These are phyloP conservation scores for human (Homo sapiens) DNA, from an alignment of 2,113 vertebrate species.

Conservation along the genomic window GRCh38 chr6:24111501-24112000, in stretches of 20 bases:
- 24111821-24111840: slow-evolving; percentile 22
- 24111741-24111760: not conserved
- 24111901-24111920: not conserved
- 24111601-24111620: not conserved
- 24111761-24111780: slow-evolving; percentile 41
- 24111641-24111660: not conserved
- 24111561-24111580: not conserved
- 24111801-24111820: not conserved
- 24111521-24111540: not conserved
- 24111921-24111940: not conserved
- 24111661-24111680: not conserved
- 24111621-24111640: not conserved
- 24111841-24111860: not conserved
- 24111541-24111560: not conserved
- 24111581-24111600: not conserved
- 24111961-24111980: slow-evolving; percentile 4
- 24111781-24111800: not conserved
- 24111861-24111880: not conserved
- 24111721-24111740: not conserved
- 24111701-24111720: not conserved
- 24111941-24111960: not conserved
- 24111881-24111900: not conserved
- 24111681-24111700: not conserved
- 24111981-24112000: not conserved
- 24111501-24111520: not conserved